Evolutionary conservation across 2,113 vertebrate genomes (phyloP).

Genomic region (Marcusenius ussheri): DNA sequence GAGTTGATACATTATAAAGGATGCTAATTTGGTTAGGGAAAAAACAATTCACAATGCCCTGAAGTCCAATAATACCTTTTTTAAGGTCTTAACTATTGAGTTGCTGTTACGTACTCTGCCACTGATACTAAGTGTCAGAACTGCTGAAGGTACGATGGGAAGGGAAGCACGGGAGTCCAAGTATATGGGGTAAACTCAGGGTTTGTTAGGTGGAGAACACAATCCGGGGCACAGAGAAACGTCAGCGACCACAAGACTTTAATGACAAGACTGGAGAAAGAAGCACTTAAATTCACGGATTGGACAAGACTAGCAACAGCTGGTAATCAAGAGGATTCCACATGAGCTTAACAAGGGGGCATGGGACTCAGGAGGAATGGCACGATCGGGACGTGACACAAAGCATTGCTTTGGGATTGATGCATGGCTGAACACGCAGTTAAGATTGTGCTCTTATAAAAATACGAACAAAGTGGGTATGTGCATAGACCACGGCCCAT

Average conservation of each 20-base stretch:
- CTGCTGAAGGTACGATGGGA: no score
- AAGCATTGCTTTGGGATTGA: not conserved
- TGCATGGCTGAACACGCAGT: not conserved
- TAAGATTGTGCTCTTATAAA: not conserved
- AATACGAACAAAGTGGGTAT: not conserved
- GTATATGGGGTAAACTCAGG: no score
- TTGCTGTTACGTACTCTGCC: not conserved
- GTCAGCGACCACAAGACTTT: no score
- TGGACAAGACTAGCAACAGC: no score
- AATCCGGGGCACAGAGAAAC: no score
- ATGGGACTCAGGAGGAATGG: no score
- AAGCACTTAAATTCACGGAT: no score
- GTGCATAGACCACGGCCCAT: not conserved
- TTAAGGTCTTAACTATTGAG: not conserved
- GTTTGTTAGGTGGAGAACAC: no score
- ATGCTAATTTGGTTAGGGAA: not conserved
- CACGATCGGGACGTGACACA: not conserved
- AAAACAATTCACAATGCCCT: not conserved
- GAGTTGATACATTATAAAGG: not conserved
- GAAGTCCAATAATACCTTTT: not conserved
- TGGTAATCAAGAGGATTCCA: no score
- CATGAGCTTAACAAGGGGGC: no score
- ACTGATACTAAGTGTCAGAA: not conserved
- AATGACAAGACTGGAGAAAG: no score
- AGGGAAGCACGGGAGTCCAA: no score